A percentile compares a stretch with the other conserved stretches of the same genome.
These are phyloP conservation scores for Microtus californicus DNA, from an alignment of 2,797 vertebrate species.

Conservation along the genomic window DNA sequence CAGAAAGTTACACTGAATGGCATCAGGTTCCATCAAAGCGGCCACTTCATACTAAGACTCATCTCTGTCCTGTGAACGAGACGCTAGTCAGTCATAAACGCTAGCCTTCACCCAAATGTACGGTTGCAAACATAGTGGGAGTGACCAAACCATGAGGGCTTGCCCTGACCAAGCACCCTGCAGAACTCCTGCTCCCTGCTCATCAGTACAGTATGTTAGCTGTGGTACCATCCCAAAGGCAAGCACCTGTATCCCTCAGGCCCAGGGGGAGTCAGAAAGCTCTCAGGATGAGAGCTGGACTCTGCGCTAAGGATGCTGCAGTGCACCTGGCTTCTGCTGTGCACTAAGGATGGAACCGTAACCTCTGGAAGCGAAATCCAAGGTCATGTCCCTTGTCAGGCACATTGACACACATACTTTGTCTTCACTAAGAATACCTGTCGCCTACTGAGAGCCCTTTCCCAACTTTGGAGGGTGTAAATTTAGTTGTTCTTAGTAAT, in stretches of 20 bases:
- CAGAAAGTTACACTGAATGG: background rate
- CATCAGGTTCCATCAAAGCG: background rate
- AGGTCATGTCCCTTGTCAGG: background rate
- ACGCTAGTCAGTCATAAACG: background rate
- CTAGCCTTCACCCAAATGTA: background rate
- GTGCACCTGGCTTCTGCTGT: no score
- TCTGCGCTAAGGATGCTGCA: no score
- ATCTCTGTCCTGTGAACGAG: background rate
- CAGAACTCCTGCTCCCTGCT: background rate
- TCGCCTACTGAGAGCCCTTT: background rate
- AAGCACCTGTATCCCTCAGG: fast-evolving
- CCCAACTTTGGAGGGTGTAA: background rate
- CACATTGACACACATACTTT: background rate
- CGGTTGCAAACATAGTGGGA: background rate
- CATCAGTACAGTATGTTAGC: background rate
- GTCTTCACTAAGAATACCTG: background rate
- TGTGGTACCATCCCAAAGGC: background rate
- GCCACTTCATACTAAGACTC: background rate
- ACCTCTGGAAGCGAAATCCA: background rate
- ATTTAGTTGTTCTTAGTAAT: constrained; percentile 45
- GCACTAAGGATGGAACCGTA: no score
- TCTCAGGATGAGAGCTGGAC: background rate
- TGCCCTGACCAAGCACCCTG: background rate
- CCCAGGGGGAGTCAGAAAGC: background rate
- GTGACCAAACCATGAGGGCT: background rate